A percentile compares a stretch with the other conserved stretches of the same genome.
phyloP scores from a whole-genome alignment of 2,797 vertebrate species.

The Hyperoplus lanceolatus region DNA sequence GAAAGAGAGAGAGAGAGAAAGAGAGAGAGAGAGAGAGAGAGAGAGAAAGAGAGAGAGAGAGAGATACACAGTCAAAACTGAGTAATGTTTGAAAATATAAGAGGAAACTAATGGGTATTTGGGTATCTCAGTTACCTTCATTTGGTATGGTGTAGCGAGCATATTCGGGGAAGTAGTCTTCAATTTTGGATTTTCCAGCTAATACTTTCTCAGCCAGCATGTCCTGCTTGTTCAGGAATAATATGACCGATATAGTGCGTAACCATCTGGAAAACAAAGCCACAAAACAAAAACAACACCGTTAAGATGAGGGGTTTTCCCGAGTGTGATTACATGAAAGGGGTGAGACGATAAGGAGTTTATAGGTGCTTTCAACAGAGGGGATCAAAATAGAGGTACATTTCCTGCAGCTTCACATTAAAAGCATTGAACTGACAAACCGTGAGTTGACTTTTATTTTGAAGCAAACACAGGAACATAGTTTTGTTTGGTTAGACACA shows the following conservation, averaged over 20 bases:
- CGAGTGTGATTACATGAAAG: neutral
- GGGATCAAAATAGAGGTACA: neutral
- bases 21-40: conserved; percentile 24
- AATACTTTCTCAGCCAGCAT: conserved; percentile 99
- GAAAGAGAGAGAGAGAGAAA: conserved; percentile 37
- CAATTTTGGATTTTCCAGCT: conserved; percentile 99
- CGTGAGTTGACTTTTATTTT: no score
- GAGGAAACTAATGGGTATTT: no score
- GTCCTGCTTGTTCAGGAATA: conserved; percentile 99
- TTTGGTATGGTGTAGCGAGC: conserved; percentile 97
- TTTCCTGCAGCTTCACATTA: neutral
- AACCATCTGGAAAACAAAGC: conserved; percentile 89
- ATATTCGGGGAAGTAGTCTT: conserved; percentile 99
- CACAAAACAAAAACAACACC: conserved; percentile 4
- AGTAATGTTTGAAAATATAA: neutral
- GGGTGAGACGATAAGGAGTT: neutral
- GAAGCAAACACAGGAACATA: no score
- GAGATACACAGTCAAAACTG: conserved; percentile 6
- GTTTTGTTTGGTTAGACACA: neutral
- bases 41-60: conserved; percentile 27
- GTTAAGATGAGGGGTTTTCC: neutral
- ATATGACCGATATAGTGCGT: conserved; percentile 98
- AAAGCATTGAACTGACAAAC: no score
- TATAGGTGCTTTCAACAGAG: no score
- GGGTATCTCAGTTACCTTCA: conserved; percentile 86